Conservation (phyloP, 1,140 invertebrate species). For the Gonioctena quinquepunctata region DNA sequence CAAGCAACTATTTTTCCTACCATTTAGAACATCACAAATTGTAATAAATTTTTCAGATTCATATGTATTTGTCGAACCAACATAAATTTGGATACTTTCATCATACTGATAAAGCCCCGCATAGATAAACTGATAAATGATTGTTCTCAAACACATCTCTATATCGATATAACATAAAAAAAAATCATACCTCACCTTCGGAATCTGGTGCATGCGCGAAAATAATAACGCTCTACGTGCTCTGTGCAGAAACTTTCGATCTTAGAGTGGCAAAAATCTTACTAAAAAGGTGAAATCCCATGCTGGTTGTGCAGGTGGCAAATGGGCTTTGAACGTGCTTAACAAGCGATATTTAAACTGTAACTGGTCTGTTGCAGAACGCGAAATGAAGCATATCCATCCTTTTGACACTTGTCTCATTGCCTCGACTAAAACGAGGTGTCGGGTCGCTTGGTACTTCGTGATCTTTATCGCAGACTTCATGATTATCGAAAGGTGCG, state of each 20-base stretch:
- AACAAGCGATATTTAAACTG: neutral
- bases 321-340: constrained; percentile 14
- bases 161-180: neutral
- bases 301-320: constrained; percentile 18
- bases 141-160: neutral
- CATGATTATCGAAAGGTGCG: neutral
- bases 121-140: neutral
- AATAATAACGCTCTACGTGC: constrained; percentile 2
- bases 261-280: neutral
- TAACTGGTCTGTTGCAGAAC: neutral
- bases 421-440: too few species aligned
- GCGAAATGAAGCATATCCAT: neutral
- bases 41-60: too few species aligned
- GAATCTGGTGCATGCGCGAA: neutral
- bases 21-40: too few species aligned
- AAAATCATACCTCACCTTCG: constrained; percentile 6
- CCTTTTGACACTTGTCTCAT: neutral
- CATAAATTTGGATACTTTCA: too few species aligned
- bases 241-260: neutral
- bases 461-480: too few species aligned
- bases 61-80: too few species aligned
- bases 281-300: constrained; percentile 10
- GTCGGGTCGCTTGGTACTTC: neutral
- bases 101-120: neutral
- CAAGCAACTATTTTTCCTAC: too few species aligned